Base-by-base conservation (phyloP, 2,888 invertebrate species). In the Cactoblastis cactorum region DNA sequence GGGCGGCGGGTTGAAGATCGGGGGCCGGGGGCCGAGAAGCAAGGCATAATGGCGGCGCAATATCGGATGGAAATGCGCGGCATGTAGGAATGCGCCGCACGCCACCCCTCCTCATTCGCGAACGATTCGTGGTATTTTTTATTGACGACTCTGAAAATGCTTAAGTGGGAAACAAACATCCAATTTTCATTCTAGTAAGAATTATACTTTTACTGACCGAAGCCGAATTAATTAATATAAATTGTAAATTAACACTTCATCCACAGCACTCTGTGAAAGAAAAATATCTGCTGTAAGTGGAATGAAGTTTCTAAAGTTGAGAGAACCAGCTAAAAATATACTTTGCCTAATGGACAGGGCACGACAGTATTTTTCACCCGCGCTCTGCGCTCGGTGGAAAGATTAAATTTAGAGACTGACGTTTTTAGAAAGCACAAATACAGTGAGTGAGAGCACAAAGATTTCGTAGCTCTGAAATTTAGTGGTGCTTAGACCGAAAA, bases 21-120 rank as follows among this genome's bases (percentile, higher is more conserved):
- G 67, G 66, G 75, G 69, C 72, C 64, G 74, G 77, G 73, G 71
- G 66, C 58, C 66, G 77, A 77, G 75, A 74, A 81, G 79, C 80
- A 80, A 74, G 86, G 85, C 79, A 88, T 88, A 87, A 89, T 89
- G 85, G 86, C 86, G 84, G 85, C 87, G 88, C 88, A 89, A 89
- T 89, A 89, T 88, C 84, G 87, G 87, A 89, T 88, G 87, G 87
- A 89, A 88, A 88, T 89, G 88, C 85, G 84, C 84, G 89, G 89
- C 86, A 89, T 88, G 88, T 87, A 84, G 89, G 89, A 89, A 89
- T 88, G 86, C 85, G 86, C 84, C 85, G 80, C 81, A 75, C 83
- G 78, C 83, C 82, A 69, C 84, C 82, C 80, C 81, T 80, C 76
- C 77, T 81, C 79, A 83, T 79, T 83, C 82, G 83, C 79, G 78